Conservation (phyloP, 1,140 invertebrate genomes). For the Portunus trituberculatus region DNA sequence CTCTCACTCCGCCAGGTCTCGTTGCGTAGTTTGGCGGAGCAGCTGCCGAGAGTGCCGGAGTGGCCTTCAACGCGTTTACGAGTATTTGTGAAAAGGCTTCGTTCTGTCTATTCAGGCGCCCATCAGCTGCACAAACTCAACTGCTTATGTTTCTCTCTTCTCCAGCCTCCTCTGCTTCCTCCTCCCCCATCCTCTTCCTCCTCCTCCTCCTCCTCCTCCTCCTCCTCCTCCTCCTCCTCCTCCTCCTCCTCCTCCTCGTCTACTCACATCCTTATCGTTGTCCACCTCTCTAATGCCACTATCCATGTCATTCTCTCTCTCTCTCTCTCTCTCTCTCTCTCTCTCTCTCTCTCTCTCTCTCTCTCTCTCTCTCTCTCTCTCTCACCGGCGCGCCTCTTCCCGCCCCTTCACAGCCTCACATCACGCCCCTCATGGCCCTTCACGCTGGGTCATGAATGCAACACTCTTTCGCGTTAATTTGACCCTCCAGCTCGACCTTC, state of each 20-base stretch:
- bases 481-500: background rate
- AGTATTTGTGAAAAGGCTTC: background rate
- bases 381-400: background rate
- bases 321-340: slow-evolving; percentile 20
- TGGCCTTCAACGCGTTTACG: background rate
- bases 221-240: no score
- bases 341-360: slow-evolving; percentile 11
- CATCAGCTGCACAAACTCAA: background rate
- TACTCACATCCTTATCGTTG: background rate
- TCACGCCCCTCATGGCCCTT: background rate
- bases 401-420: background rate
- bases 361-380: background rate
- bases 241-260: no score
- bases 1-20: background rate
- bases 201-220: no score
- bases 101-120: background rate
- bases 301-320: background rate
- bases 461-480: background rate
- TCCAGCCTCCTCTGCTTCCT: background rate
- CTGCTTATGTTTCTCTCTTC: background rate
- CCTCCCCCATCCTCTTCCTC: background rate
- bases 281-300: background rate
- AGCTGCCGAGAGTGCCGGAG: background rate
- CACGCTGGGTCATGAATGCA: background rate
- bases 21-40: background rate